Evolutionary conservation across 2,113 vertebrate genomes (phyloP).

Genomic region (Aptenodytes forsteri): DNA sequence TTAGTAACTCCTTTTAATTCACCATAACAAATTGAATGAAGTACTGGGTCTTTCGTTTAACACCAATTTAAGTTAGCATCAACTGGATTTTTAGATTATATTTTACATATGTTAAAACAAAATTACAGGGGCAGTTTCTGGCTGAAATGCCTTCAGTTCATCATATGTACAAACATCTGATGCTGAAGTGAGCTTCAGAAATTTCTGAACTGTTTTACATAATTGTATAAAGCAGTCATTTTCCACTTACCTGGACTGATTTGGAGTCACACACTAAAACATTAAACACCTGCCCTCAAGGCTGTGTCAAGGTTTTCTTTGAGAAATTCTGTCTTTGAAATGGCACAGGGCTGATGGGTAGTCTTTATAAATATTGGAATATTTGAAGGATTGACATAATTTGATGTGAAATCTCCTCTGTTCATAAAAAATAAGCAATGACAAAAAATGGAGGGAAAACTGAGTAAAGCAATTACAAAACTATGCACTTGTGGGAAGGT

Average conservation of each 20-base stretch:
- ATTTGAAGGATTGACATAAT: not conserved
- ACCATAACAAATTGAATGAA: not conserved
- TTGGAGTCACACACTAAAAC: not conserved
- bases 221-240: not conserved
- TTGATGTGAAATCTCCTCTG: not conserved
- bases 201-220: not conserved
- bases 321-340: not conserved
- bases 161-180: not conserved
- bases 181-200: not conserved
- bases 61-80: not conserved
- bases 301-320: not conserved
- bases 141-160: not conserved
- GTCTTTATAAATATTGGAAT: not conserved
- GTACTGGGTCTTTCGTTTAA: not conserved
- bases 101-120: slow-evolving; percentile 1
- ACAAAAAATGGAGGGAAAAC: not conserved
- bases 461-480: not conserved
- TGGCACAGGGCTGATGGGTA: not conserved
- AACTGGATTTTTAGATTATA: not conserved
- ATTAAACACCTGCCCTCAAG: not conserved
- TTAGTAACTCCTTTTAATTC: not conserved
- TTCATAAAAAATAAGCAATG: not conserved
- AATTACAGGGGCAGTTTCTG: not conserved
- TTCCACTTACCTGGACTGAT: not conserved
- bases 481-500: not conserved